Conservation (phyloP, 2,797 vertebrate species). For the Chelidonichthys spinosus region DNA sequence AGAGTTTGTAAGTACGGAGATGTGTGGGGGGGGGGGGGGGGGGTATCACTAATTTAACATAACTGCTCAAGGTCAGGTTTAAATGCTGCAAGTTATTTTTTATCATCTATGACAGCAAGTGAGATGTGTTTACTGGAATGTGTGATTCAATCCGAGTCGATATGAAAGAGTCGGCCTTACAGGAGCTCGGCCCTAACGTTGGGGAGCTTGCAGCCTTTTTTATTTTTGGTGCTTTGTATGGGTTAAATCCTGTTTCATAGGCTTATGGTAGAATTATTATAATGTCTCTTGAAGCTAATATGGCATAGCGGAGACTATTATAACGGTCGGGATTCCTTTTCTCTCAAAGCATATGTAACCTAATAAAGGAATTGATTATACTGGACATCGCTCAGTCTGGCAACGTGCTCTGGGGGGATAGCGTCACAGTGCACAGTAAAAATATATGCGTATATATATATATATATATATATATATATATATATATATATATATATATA, state of each 20-base stretch:
- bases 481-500: neutral
- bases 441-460: neutral
- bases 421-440: neutral
- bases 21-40: neutral
- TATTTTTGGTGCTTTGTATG: slow-evolving; percentile 13
- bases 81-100: slow-evolving; percentile 45
- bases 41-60: slow-evolving; percentile 50
- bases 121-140: slow-evolving; percentile 37
- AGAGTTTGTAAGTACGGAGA: slow-evolving; percentile 22
- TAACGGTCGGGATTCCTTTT: slow-evolving; percentile 46
- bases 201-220: slow-evolving; percentile 16
- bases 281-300: slow-evolving; percentile 42
- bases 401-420: slow-evolving; percentile 31
- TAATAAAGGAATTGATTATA: slow-evolving; percentile 65
- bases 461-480: too few relatives aligned
- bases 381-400: slow-evolving; percentile 45
- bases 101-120: slow-evolving; percentile 38
- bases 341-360: slow-evolving; percentile 51
- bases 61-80: slow-evolving; percentile 57
- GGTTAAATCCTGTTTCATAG: slow-evolving; percentile 49
- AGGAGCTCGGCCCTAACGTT: neutral
- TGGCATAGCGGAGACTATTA: slow-evolving; percentile 38
- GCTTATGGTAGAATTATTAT: slow-evolving; percentile 47
- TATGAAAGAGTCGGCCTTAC: slow-evolving; percentile 12
- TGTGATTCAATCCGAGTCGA: slow-evolving; percentile 15